Evolutionary conservation across 2,888 invertebrate genomes (phyloP).

Genomic region (Acronicta leporina): DNA sequence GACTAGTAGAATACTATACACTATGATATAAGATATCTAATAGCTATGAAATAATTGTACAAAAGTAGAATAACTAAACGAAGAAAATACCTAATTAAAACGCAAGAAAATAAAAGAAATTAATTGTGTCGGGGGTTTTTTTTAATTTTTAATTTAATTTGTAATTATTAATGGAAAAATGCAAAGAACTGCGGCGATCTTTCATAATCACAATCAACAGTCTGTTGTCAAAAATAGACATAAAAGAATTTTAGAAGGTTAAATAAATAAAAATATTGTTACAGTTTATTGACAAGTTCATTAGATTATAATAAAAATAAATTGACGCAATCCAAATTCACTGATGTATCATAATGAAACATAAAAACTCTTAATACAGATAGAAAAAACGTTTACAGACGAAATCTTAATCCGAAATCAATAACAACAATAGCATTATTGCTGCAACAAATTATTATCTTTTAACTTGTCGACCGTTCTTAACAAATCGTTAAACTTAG

Average conservation of each 20-base stretch:
- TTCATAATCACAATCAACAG: too few relatives aligned
- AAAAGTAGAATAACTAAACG: too few relatives aligned
- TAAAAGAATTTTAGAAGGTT: too few relatives aligned
- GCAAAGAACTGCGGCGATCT: background rate
- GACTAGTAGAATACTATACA: too few relatives aligned
- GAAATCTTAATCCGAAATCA: constrained; percentile 55
- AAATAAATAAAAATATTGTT: background rate
- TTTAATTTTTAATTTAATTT: too few relatives aligned
- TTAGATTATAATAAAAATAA: constrained; percentile 16
- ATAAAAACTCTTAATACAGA: constrained; percentile 41
- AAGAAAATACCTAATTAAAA: too few relatives aligned
- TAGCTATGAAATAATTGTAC: too few relatives aligned
- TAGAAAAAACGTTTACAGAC: constrained; percentile 43
- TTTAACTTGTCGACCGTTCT: constrained; percentile 52
- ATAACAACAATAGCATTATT: constrained; percentile 59
- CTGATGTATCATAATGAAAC: constrained; percentile 36
- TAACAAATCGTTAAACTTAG: constrained; percentile 64
- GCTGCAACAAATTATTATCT: constrained; percentile 57
- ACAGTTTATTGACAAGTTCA: constrained; percentile 22
- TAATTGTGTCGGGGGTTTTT: too few relatives aligned
- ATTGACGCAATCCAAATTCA: constrained; percentile 17
- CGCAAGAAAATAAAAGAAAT: too few relatives aligned
- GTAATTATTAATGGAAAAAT: too few relatives aligned
- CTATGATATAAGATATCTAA: too few relatives aligned
- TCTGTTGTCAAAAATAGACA: background rate